Base-by-base conservation (phyloP, 2,888 invertebrate species). In the Pristionchus japonicus region DNA sequence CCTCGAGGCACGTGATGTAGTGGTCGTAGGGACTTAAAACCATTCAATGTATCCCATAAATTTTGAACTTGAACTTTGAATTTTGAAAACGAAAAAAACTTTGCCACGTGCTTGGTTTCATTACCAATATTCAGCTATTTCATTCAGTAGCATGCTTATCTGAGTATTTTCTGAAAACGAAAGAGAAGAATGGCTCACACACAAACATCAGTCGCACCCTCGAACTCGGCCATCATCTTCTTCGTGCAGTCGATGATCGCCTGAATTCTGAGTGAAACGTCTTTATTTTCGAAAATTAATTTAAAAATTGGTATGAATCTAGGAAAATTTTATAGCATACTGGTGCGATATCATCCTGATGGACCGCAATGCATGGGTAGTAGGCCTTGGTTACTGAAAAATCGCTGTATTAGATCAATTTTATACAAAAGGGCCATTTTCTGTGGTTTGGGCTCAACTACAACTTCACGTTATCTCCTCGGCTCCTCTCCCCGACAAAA, bases 1-100 rank as follows among this genome's bases (percentile, higher is more conserved):
- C 34, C 37, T 70, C 70, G 70, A 37, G n/a, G 70, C 70, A 70
- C 31, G 37, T 70, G 31, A 70, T 27, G 70, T 70, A 70, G 70
- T 70, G 17, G 34, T 37, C 37, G 31, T n/a, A 17, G 13, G 70
- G 31, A 20, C 70, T 70, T 34, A 7, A 67, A 70, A 70, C 34
- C 15, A 7, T 6, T n/a, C n/a, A n/a, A n/a, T n/a, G n/a, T n/a
- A n/a, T n/a, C n/a, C n/a, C 15, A 70, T 3, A n/a, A 34, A 15
- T 70, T 37, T 3, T 70, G 15, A 13, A 27, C 61, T 27, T 9
- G 11, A 23, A 61, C 57, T 20, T 15, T 57, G 9, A 15, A 57
- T 57, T 23, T 4, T 57, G 20, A 9, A 4, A n/a, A n/a, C n/a
- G n/a, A n/a, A n/a, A n/a, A n/a, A n/a, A n/a, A n/a, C n/a, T n/a